These are phyloP conservation scores for Phortica okadai DNA, from an alignment of 2,888 invertebrate species.

Conservation along the genomic window DNA sequence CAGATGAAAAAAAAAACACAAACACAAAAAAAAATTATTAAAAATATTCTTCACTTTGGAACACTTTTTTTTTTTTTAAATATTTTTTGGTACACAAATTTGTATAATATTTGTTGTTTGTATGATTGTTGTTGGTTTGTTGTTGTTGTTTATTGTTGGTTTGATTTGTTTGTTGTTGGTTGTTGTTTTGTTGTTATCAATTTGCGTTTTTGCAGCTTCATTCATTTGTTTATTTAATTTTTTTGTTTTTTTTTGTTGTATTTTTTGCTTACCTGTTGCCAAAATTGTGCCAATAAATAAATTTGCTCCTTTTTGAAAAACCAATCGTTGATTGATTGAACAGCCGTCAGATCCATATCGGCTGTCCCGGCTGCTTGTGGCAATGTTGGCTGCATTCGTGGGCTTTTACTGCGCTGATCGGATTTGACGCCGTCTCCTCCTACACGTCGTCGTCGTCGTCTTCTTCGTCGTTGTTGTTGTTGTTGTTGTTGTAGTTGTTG, in stretches of 20 bases:
- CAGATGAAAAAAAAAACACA: neutral
- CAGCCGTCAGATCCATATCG: constrained; percentile 94
- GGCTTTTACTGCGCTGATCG: constrained; percentile 53
- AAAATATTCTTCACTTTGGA: too few relatives aligned
- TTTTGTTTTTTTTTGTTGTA: neutral
- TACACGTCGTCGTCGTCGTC: constrained; percentile 15
- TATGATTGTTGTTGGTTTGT: too few relatives aligned
- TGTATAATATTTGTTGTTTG: too few relatives aligned
- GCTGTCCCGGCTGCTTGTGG: constrained; percentile 84
- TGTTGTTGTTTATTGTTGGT: too few relatives aligned
- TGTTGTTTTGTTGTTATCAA: too few relatives aligned
- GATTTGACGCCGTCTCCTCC: constrained; percentile 1
- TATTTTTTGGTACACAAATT: too few relatives aligned
- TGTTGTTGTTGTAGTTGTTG: constrained; percentile 39
- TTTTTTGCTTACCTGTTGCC: constrained; percentile 90
- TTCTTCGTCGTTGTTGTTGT: constrained; percentile 27
- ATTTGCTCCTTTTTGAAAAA: constrained; percentile 96
- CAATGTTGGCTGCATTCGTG: constrained; percentile 88
- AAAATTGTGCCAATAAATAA: constrained; percentile 95
- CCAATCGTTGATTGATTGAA: constrained; percentile 95
- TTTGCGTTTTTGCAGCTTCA: too few relatives aligned
- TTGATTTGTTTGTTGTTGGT: too few relatives aligned
- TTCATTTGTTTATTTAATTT: neutral
- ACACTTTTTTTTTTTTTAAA: too few relatives aligned
- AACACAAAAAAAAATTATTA: neutral